A percentile compares a stretch with the other conserved stretches of the same genome.
Conservation (phyloP, 2,797 vertebrate genomes). For the Benthosema pterotum region DNA sequence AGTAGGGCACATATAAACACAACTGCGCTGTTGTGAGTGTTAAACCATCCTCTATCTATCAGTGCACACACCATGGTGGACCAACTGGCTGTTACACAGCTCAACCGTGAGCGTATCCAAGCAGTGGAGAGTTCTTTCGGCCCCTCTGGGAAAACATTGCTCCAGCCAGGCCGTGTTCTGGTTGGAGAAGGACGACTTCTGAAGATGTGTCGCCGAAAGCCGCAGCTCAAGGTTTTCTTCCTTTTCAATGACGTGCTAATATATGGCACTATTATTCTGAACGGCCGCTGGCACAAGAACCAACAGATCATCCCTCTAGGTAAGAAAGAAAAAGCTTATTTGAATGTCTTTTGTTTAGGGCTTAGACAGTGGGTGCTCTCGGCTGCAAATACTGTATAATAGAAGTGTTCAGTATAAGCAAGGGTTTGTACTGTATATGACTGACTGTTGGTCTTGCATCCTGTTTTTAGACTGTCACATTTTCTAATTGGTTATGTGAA, state of each 20-base stretch:
- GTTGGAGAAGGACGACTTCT: constrained; percentile 88
- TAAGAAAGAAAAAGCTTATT: constrained; percentile 34
- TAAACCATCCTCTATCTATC: not conserved
- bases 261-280: constrained; percentile 88
- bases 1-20: not conserved
- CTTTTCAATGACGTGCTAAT: constrained; percentile 92
- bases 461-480: too few relatives aligned
- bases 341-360: too few relatives aligned
- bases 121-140: constrained; percentile 85
- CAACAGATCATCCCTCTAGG: constrained; percentile 86
- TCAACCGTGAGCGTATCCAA: constrained; percentile 86
- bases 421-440: too few relatives aligned
- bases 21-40: not conserved
- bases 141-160: constrained; percentile 77
- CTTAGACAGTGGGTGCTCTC: too few relatives aligned
- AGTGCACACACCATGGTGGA: constrained; percentile 68
- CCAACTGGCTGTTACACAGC: constrained; percentile 67
- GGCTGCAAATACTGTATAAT: too few relatives aligned
- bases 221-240: constrained; percentile 86
- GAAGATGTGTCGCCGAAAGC: constrained; percentile 87
- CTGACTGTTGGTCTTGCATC: too few relatives aligned
- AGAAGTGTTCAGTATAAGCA: too few relatives aligned
- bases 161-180: constrained; percentile 81
- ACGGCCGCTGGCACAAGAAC: constrained; percentile 83
- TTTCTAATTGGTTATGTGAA: too few relatives aligned